phyloP scores from a whole-genome alignment of 2,113 vertebrate genomes.

The Paedocypris sp. region DNA sequence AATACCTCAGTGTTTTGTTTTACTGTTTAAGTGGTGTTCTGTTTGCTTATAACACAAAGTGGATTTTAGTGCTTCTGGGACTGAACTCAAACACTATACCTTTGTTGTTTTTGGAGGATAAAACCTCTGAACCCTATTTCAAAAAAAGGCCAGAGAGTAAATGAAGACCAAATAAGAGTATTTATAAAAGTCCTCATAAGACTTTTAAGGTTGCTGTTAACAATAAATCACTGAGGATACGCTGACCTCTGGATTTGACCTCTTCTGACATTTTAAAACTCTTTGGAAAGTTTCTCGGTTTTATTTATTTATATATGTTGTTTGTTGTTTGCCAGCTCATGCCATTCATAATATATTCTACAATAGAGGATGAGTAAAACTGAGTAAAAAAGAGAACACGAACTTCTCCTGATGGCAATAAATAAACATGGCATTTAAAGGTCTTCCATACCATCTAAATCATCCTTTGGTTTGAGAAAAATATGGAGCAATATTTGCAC shows the following conservation, averaged over 20 bases:
- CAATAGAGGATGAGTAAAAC: too few species aligned
- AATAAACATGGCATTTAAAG: constrained; percentile 29
- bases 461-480: background rate
- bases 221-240: background rate
- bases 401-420: background rate
- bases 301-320: too few species aligned
- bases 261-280: constrained; percentile 31
- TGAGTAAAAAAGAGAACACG: background rate
- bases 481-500: background rate
- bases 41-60: too few species aligned
- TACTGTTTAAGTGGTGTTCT: too few species aligned
- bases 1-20: background rate
- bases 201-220: background rate
- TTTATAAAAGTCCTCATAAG: too few species aligned
- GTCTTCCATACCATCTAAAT: background rate
- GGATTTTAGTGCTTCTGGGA: too few species aligned
- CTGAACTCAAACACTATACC: too few species aligned
- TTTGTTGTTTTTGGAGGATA: too few species aligned
- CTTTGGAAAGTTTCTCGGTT: constrained; percentile 11
- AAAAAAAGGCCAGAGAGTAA: too few species aligned
- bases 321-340: background rate
- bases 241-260: constrained; percentile 5
- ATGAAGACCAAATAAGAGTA: too few species aligned
- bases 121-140: too few species aligned
- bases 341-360: too few species aligned